Evolutionary conservation across 2,797 vertebrate species (phyloP).

Genomic region (Pangasius larnaudii): DNA sequence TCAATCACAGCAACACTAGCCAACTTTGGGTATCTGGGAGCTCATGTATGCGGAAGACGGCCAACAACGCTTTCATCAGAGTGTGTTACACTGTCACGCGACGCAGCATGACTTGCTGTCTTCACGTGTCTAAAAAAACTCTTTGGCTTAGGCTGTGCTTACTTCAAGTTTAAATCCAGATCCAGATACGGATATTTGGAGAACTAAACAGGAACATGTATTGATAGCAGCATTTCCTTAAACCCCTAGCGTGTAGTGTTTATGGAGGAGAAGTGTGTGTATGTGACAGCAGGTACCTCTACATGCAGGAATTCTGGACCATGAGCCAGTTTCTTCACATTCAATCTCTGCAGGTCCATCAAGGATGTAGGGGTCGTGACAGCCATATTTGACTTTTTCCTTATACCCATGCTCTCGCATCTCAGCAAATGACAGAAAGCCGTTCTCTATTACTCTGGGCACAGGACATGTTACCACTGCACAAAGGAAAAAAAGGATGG

Average conservation of each 20-base stretch:
- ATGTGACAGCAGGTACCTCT: conserved; percentile 73
- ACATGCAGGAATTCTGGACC: conserved; percentile 83
- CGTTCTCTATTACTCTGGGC: conserved; percentile 80
- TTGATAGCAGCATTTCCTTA: background rate
- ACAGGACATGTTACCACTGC: conserved; percentile 82
- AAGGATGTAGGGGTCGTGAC: conserved; percentile 75
- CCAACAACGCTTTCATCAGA: background rate
- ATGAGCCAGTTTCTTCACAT: conserved; percentile 82
- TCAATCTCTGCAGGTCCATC: conserved; percentile 76
- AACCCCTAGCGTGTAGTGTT: background rate
- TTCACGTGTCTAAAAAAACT: background rate
- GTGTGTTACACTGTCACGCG: background rate
- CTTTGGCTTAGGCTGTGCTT: background rate
- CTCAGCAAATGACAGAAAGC: conserved; percentile 81
- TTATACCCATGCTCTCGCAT: conserved; percentile 78
- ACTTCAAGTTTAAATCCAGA: background rate
- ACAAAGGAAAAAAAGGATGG: background rate
- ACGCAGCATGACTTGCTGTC: background rate
- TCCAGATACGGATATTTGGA: background rate
- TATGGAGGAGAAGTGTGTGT: background rate
- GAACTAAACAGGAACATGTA: background rate
- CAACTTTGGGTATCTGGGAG: background rate
- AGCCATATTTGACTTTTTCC: conserved; percentile 83
- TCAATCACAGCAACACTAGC: background rate
- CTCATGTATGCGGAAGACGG: background rate